Conservation (phyloP, 2,888 invertebrate genomes). For the Acronicta aceris region DNA sequence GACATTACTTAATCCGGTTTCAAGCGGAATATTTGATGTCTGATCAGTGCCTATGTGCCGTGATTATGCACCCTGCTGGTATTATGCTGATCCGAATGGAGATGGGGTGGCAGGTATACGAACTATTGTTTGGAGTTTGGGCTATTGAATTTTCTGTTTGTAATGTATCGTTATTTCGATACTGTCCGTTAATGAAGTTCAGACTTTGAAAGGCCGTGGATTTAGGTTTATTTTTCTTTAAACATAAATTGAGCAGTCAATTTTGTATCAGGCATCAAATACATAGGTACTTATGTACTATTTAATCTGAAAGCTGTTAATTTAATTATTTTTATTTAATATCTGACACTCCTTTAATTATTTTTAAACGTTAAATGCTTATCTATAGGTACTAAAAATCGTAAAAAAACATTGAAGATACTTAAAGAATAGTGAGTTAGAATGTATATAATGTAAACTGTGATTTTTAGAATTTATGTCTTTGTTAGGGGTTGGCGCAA, state of each 20-base stretch:
- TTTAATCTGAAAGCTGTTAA: no score
- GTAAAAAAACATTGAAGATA: no score
- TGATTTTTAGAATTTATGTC: no score
- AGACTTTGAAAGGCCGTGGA: not conserved
- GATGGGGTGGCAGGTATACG: slow-evolving; percentile 38
- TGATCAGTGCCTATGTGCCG: slow-evolving; percentile 45
- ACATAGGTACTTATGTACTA: not conserved
- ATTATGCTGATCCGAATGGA: slow-evolving; percentile 45
- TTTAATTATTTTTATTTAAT: no score
- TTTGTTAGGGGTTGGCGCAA: no score
- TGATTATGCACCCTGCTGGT: slow-evolving; percentile 39
- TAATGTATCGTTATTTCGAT: not conserved
- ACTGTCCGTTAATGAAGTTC: not conserved
- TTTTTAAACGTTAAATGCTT: no score
- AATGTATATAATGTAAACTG: no score
- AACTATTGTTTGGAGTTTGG: slow-evolving; percentile 25
- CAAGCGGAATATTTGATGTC: slow-evolving; percentile 60
- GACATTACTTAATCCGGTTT: slow-evolving; percentile 56
- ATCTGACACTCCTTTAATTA: no score
- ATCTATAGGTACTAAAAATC: no score
- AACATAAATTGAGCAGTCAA: not conserved
- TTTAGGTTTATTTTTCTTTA: not conserved
- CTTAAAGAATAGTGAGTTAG: no score
- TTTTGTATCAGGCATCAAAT: not conserved
- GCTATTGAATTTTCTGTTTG: slow-evolving; percentile 3